Evolutionary conservation across 2,888 invertebrate species (phyloP), one percentile per base, ranked within the genome.

Genomic region (Patella caerulea): DNA sequence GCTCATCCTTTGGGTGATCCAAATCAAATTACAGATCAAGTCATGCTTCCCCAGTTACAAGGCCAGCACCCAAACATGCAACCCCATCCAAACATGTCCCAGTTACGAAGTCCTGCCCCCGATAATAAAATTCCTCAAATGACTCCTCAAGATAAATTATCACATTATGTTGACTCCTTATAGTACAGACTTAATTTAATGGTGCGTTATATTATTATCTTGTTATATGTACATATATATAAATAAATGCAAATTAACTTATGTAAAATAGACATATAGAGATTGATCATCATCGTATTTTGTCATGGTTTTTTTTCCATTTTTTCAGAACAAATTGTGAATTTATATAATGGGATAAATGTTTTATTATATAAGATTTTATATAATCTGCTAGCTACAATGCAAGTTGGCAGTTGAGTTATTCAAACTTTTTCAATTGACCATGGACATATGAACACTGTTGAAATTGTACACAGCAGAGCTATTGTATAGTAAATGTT

Each of bases 121-220:
- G 84, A 77, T 74, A 77, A 85, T 71, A 88, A 89, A 79, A 87
- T 88, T 81, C 83, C 85, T 73, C 94, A 95, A 81, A 94, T 97
- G 94, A 96, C 96, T 88, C 96, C 96, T 90, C 96, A 96, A 93
- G 98, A 98, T 94, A 97, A 97, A 93, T 94, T 98, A 91, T 96
- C 96, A 89, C 97, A 97, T 93, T 97, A 96, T 93, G 97, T 97
- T 91, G 98, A 98, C 80, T 91, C 91, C 74, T 91, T 93, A 81
- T 88, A 88, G 86, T 75, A 79, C 72, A 71, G 15, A 65, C 65
- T 65, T 65, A 65, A 65, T 65, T 65, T 65, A 65, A 65, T 19
- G 65, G 65, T 65, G 65, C 65, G 65, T 65, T 65, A 73, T 74
- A 71, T 78, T 80, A 78, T 80, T 79, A 77, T 73, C 73, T 56